Evolutionary conservation across 2,888 invertebrate species (phyloP).

Genomic region (Phanerotoma sp.): DNA sequence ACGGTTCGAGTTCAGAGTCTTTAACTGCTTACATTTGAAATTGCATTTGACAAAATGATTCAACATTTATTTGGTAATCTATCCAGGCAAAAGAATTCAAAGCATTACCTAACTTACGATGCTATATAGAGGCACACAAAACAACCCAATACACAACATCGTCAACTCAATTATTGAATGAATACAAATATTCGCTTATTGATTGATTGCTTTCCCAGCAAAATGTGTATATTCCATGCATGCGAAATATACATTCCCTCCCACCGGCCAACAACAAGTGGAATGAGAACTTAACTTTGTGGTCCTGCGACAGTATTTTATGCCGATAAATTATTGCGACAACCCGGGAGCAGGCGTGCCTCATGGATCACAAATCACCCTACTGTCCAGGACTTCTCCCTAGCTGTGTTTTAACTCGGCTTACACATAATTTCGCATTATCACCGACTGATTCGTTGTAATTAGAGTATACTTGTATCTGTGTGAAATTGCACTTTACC

Average conservation of each 20-base stretch:
- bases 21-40: slow-evolving; percentile 36
- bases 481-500: slow-evolving; percentile 21
- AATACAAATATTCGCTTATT: background rate
- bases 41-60: slow-evolving; percentile 42
- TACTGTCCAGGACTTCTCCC: slow-evolving; percentile 27
- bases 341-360: slow-evolving; percentile 36
- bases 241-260: slow-evolving; percentile 20
- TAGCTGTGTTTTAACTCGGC: slow-evolving; percentile 44
- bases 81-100: background rate
- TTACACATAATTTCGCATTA: slow-evolving; percentile 46
- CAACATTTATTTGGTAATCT: slow-evolving; percentile 31
- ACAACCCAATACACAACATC: too few relatives aligned
- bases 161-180: too few relatives aligned
- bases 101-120: background rate
- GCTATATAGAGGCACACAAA: too few relatives aligned
- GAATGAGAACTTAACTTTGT: slow-evolving; percentile 23
- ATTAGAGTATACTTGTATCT: slow-evolving; percentile 36
- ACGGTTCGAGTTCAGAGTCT: slow-evolving; percentile 10
- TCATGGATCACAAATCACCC: slow-evolving; percentile 35
- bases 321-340: slow-evolving; percentile 48
- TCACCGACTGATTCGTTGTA: slow-evolving; percentile 41
- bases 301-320: slow-evolving; percentile 43
- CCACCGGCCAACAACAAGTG: slow-evolving; percentile 33
- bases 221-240: background rate
- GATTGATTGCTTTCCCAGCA: background rate